Base-by-base conservation (phyloP, 2,888 invertebrate species). In the Augiades crinisus region DNA sequence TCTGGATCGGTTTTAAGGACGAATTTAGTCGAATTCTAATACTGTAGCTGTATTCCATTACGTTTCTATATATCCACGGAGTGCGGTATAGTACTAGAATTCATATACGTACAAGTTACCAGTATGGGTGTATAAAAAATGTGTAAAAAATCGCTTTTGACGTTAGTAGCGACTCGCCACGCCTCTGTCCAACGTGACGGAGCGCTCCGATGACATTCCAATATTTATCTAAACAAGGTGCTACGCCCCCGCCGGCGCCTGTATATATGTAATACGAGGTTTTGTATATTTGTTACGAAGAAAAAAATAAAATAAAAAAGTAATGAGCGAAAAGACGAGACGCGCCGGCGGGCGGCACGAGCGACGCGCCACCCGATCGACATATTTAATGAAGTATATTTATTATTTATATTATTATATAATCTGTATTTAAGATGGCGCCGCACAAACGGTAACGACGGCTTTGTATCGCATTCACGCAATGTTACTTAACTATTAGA, bases 401-500 rank as follows among this genome's bases (percentile, higher is more conserved):
- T 65, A 65, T 64, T 65, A 65, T 70, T 78, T 75, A 75, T 77
- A 67, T 49, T 41, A 40, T 24, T 43, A 47, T 72, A 66, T 72
- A 66, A 64, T 62, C 64, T 67, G 62, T 72, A 72, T 70, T 70
- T 64, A 66, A 64, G 38, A 68, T 63, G 65, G 63, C 70, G 75
- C 74, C 72, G 71, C 75, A 71, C 73, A 68, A 72, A 69, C 57
- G 53, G 55, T 62, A 63, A 59, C 60, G 64, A 65, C 68, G 72
- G 75, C 73, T 75, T 72, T 67, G 70, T 73, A 72, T 65, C 70
- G 81, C 81, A 82, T 76, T 69, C 78, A 78, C 77, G 85, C 86
- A 82, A 78, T 78, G 86, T 86, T 88, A 88, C 88, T 88, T 88
- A 86, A 86, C 73, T 78, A 72, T 75, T 82, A 86, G 81, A 64